Conservation (phyloP, 2,888 invertebrate genomes). For the Mesorhabditis spiculigera region DNA sequence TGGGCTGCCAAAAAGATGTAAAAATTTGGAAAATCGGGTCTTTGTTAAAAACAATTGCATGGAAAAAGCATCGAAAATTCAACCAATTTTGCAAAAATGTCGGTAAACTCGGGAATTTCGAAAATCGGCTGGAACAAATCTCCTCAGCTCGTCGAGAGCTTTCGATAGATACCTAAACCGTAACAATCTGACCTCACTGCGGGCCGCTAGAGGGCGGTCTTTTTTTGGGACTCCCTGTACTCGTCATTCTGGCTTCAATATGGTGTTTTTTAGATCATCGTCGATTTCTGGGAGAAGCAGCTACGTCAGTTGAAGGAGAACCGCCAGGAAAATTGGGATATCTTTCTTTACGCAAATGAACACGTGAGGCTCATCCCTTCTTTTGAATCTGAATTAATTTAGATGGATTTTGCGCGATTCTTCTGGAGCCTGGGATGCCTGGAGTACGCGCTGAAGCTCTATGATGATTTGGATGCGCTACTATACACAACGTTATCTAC, state of each 20-base stretch:
- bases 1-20: no score
- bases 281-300: constrained; percentile 10
- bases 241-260: not conserved
- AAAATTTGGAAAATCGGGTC: not conserved
- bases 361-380: not conserved
- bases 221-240: no score
- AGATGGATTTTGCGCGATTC: constrained; percentile 34
- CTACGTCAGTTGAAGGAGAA: constrained; percentile 7
- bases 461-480: constrained; percentile 39
- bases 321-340: not conserved
- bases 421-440: constrained; percentile 40
- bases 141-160: not conserved
- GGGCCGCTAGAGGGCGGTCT: not conserved
- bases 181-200: no score
- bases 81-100: no score
- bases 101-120: no score
- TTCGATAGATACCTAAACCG: not conserved
- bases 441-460: constrained; percentile 34
- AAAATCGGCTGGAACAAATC: no score
- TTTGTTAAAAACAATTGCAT: not conserved
- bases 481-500: constrained; percentile 20
- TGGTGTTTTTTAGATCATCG: constrained; percentile 11
- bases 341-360: not conserved
- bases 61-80: no score
- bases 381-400: constrained; percentile 8